phyloP scores from a whole-genome alignment of 2,113 vertebrate genomes.

The Ctenodactylus gundi region DNA sequence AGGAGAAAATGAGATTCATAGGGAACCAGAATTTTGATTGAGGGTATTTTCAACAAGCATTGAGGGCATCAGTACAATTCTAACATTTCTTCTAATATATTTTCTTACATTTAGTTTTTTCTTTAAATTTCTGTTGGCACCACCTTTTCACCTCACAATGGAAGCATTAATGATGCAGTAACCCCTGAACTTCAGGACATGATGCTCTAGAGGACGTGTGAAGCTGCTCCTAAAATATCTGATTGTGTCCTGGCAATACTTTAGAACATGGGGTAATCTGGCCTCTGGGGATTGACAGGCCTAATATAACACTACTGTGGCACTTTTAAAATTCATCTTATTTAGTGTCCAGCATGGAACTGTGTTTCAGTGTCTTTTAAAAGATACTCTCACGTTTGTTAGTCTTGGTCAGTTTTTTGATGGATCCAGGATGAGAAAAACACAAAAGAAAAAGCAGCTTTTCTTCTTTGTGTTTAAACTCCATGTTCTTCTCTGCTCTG shows the following conservation, averaged over 20 bases:
- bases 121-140: background rate
- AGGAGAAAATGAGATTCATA: background rate
- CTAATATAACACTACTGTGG: background rate
- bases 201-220: background rate
- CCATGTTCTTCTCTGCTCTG: background rate
- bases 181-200: conserved; percentile 23
- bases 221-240: background rate
- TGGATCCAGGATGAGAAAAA: background rate
- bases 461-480: background rate
- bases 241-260: background rate
- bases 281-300: background rate
- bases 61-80: background rate
- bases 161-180: conserved; percentile 1
- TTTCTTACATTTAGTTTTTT: conserved; percentile 10
- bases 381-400: background rate
- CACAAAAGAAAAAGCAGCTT: background rate
- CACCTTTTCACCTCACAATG: conserved; percentile 12
- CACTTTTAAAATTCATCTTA: background rate
- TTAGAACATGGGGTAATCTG: background rate
- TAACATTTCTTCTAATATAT: conserved; percentile 29
- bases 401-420: background rate
- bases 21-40: too few species aligned
- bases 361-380: background rate
- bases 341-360: background rate
- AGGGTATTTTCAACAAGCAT: conserved; percentile 6